Evolutionary conservation across 1,140 invertebrate species (phyloP).

Genomic region (Oreohelix idahoensis): DNA sequence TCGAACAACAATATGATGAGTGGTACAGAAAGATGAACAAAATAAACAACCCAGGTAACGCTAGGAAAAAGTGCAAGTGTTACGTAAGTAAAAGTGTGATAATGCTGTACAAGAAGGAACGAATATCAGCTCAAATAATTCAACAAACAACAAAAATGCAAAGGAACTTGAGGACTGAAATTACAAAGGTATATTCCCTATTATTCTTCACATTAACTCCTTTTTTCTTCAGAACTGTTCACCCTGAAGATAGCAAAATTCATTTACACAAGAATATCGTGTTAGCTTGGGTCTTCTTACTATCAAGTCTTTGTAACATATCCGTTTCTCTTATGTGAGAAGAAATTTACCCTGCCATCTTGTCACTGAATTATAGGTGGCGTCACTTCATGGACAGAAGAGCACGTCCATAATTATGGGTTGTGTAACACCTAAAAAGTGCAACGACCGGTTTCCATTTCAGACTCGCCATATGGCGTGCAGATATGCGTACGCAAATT

Average conservation of each 20-base stretch:
- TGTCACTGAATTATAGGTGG: background rate
- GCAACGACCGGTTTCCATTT: background rate
- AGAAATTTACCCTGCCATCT: background rate
- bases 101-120: too few species aligned
- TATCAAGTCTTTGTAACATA: too few species aligned
- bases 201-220: background rate
- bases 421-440: background rate
- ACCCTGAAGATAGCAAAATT: background rate
- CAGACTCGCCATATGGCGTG: background rate
- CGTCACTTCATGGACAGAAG: background rate
- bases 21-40: too few species aligned
- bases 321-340: background rate
- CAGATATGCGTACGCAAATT: background rate
- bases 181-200: background rate
- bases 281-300: too few species aligned
- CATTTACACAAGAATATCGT: too few species aligned
- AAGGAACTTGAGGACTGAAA: too few species aligned
- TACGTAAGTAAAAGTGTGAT: too few species aligned
- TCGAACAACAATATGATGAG: too few species aligned
- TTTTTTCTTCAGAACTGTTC: background rate
- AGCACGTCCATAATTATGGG: background rate
- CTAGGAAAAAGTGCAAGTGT: too few species aligned
- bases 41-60: too few species aligned
- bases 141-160: too few species aligned
- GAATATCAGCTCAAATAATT: too few species aligned